phyloP scores from a whole-genome alignment of 2,888 invertebrate species.

The Acleris emargana region DNA sequence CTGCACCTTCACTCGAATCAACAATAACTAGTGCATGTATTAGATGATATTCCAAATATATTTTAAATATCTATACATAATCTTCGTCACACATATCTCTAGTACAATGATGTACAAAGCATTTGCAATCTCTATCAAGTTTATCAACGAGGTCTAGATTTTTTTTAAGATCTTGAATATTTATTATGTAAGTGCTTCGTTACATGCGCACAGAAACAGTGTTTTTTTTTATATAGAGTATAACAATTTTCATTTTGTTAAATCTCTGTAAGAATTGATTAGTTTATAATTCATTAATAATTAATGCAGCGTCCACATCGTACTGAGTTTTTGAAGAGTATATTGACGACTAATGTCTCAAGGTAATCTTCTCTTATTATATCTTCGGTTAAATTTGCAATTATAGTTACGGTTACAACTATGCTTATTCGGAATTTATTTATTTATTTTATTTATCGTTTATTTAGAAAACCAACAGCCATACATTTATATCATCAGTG shows the following conservation, averaged over 20 bases:
- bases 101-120: conserved; percentile 18
- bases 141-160: conserved; percentile 12
- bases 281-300: conserved; percentile 1
- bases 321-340: conserved; percentile 11
- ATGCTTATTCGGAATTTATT: too few relatives aligned
- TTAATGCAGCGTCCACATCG: conserved; percentile 8
- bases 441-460: too few relatives aligned
- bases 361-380: conserved; percentile 1
- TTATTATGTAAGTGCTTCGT: conserved; percentile 8
- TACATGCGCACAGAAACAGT: neutral
- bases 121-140: conserved; percentile 19
- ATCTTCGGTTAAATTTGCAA: neutral
- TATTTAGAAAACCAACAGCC: too few relatives aligned
- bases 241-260: conserved; percentile 15
- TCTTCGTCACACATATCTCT: neutral
- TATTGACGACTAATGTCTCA: conserved; percentile 10
- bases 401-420: too few relatives aligned
- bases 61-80: conserved; percentile 16
- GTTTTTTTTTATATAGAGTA: conserved; percentile 16
- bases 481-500: too few relatives aligned
- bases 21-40: conserved; percentile 10
- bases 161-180: neutral
- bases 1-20: conserved; percentile 2
- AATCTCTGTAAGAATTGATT: conserved; percentile 14
- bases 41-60: conserved; percentile 21